phyloP scores from a whole-genome alignment of 2,113 vertebrate species.

The Malurus melanocephalus region DNA sequence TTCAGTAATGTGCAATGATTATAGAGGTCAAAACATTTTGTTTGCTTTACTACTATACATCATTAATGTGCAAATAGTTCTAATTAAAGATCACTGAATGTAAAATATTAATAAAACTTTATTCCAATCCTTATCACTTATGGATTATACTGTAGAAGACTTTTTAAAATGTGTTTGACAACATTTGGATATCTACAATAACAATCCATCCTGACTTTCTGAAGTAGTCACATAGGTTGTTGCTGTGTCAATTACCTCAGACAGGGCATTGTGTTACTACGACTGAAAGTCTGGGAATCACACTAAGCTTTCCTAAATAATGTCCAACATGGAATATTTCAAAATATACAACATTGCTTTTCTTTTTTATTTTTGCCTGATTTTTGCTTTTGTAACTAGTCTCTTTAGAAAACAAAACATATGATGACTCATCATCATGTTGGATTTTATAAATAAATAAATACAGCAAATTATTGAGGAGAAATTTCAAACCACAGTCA shows the following conservation, averaged over 20 bases:
- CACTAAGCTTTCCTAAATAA: neutral
- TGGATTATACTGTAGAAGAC: neutral
- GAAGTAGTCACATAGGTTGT: neutral
- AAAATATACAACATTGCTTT: neutral
- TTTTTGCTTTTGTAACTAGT: neutral
- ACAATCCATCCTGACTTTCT: neutral
- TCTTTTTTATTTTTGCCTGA: neutral
- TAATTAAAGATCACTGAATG: conserved; percentile 36
- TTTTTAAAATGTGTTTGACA: neutral
- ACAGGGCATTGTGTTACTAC: neutral
- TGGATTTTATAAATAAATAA: neutral
- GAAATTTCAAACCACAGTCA: neutral
- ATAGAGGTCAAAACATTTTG: neutral
- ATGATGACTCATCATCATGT: neutral
- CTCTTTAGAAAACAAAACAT: neutral
- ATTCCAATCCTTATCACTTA: neutral
- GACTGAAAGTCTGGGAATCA: neutral
- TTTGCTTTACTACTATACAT: neutral
- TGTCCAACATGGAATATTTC: neutral
- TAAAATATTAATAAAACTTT: conserved; percentile 36
- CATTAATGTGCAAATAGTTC: conserved; percentile 19
- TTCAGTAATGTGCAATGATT: neutral
- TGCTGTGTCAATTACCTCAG: neutral
- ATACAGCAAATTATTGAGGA: neutral
- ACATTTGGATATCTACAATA: neutral